A percentile compares a stretch with the other conserved stretches of the same genome.
Conservation (phyloP, 2,113 vertebrate genomes). For the Synodontis membranacea region DNA sequence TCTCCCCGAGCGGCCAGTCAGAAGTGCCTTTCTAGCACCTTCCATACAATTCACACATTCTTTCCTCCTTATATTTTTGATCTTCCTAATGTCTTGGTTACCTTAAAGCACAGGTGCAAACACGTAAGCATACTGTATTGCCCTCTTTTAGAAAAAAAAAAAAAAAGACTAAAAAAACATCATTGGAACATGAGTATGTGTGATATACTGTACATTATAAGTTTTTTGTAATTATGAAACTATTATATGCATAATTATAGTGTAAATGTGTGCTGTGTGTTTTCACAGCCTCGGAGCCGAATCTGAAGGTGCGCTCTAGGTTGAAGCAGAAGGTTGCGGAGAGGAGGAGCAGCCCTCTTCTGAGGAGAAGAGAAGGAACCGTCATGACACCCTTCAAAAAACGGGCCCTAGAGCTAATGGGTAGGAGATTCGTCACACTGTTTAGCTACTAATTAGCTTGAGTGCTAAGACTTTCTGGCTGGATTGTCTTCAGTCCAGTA, state of each 20-base stretch:
- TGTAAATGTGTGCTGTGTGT: neutral
- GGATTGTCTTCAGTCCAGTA: slow-evolving; percentile 14
- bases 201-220: neutral
- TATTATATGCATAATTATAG: neutral
- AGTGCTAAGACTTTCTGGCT: neutral
- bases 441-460: slow-evolving; percentile 7
- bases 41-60: neutral
- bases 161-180: neutral
- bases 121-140: neutral
- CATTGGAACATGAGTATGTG: neutral
- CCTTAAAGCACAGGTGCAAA: neutral
- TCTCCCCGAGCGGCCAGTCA: slow-evolving; percentile 60
- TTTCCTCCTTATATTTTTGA: neutral
- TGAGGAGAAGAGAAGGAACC: slow-evolving; percentile 91
- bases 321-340: slow-evolving; percentile 99
- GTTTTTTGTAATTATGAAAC: neutral
- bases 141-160: neutral
- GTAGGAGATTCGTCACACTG: slow-evolving; percentile 68
- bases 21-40: slow-evolving; percentile 37
- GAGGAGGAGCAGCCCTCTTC: slow-evolving; percentile 95
- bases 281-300: slow-evolving; percentile 91
- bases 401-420: slow-evolving; percentile 92
- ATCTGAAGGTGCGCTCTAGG: slow-evolving; percentile 96
- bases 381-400: slow-evolving; percentile 92
- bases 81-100: neutral